Evolutionary conservation across 2,797 vertebrate species (phyloP).

Genomic region (Natrix natrix): DNA sequence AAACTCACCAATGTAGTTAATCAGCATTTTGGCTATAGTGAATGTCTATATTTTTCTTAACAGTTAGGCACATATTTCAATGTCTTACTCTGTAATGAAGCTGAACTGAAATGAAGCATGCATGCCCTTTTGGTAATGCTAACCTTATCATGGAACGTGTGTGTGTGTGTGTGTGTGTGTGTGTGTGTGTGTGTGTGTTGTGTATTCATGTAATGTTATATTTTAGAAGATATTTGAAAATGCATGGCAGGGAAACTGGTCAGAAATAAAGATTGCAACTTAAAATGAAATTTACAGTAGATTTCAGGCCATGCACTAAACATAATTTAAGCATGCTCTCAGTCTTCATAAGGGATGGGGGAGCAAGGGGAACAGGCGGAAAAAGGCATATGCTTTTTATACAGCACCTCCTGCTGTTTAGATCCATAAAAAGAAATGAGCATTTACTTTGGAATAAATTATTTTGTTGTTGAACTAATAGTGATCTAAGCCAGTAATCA

Average conservation of each 20-base stretch:
- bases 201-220: not conserved
- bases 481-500: constrained; percentile 46
- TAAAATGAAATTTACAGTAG: constrained; percentile 41
- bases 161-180: too few relatives aligned
- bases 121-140: constrained; percentile 9
- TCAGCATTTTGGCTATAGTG: constrained; percentile 20
- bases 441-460: constrained; percentile 37
- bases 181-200: not conserved
- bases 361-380: constrained; percentile 27
- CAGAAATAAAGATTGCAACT: constrained; percentile 27
- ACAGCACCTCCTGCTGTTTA: constrained; percentile 76
- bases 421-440: constrained; percentile 48
- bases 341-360: constrained; percentile 4
- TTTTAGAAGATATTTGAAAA: constrained; percentile 33
- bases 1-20: not conserved
- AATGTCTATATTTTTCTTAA: constrained; percentile 19
- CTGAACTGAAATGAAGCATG: constrained; percentile 24
- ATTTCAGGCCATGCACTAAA: constrained; percentile 49
- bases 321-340: constrained; percentile 51
- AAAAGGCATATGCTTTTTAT: constrained; percentile 56
- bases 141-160: not conserved
- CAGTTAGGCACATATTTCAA: not conserved
- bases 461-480: constrained; percentile 28
- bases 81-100: constrained; percentile 24
- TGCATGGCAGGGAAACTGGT: constrained; percentile 1